These are phyloP conservation scores for Anticlea derivata DNA, from an alignment of 2,888 invertebrate species.

Conservation along the genomic window DNA sequence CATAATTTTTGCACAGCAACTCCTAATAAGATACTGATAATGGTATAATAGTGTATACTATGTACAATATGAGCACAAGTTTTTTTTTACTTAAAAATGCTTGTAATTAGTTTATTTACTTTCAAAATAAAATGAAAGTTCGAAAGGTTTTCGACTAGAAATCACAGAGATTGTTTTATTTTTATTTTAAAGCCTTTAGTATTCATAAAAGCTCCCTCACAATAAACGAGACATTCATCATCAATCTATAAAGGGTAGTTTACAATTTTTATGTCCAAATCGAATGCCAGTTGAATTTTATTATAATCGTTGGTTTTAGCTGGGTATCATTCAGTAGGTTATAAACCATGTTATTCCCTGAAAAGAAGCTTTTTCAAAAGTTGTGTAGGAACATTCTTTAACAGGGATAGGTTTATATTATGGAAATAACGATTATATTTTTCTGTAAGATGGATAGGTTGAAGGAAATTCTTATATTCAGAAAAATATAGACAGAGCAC, in stretches of 20 bases:
- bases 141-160: conserved; percentile 69
- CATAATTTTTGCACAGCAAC: conserved; percentile 27
- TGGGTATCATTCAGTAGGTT: no score
- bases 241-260: background rate
- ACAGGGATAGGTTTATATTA: no score
- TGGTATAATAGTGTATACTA: conserved; percentile 28
- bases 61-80: conserved; percentile 64
- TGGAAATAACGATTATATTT: no score
- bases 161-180: conserved; percentile 65
- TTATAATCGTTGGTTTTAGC: background rate
- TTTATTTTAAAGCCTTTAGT: conserved; percentile 9
- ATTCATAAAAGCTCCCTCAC: background rate
- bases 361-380: background rate
- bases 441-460: no score
- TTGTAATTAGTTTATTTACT: conserved; percentile 62
- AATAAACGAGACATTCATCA: background rate
- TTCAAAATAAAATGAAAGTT: conserved; percentile 56
- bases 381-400: no score
- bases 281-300: background rate
- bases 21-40: conserved; percentile 4
- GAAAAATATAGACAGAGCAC: no score
- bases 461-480: no score
- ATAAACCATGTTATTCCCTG: background rate
- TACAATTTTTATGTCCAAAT: background rate
- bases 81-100: conserved; percentile 67